Evolutionary conservation across 2,113 vertebrate species (phyloP).

Genomic region (Meles meles): DNA sequence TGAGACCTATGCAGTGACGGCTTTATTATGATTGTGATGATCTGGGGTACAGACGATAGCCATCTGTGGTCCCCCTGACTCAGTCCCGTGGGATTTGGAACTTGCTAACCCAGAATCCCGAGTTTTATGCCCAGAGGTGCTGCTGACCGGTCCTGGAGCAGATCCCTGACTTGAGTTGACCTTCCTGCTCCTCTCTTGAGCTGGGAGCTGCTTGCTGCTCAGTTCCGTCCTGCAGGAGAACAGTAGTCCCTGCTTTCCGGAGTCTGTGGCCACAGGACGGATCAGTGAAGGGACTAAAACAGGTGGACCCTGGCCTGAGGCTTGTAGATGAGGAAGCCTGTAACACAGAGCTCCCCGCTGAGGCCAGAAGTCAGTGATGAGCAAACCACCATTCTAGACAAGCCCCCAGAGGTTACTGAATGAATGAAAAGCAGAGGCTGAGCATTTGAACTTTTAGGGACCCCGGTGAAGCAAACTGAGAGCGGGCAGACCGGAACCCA

Average conservation of each 20-base stretch:
- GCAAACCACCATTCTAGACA: fast-evolving
- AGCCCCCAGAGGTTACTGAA: fast-evolving
- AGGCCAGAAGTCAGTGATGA: neutral
- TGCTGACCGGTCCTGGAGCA: neutral
- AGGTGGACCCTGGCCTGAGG: neutral
- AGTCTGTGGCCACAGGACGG: no score
- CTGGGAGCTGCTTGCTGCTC: neutral
- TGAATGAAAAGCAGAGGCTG: neutral
- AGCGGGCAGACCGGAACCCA: neutral
- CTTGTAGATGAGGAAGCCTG: fast-evolving
- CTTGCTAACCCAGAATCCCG: neutral
- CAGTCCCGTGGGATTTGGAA: neutral
- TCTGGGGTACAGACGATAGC: fast-evolving
- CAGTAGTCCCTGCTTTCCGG: fast-evolving
- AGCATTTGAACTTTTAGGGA: neutral
- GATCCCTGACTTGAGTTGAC: neutral
- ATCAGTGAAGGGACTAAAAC: fast-evolving
- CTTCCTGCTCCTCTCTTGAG: neutral
- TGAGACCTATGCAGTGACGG: fast-evolving
- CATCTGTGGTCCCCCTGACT: fast-evolving
- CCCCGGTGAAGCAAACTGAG: neutral
- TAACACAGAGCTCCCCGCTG: fast-evolving
- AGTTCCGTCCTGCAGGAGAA: neutral
- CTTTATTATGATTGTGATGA: fast-evolving
- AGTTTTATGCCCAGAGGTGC: neutral